These are phyloP conservation scores for Hippocampus guttulatus DNA, from an alignment of 2,113 vertebrate species.

Conservation along the genomic window DNA sequence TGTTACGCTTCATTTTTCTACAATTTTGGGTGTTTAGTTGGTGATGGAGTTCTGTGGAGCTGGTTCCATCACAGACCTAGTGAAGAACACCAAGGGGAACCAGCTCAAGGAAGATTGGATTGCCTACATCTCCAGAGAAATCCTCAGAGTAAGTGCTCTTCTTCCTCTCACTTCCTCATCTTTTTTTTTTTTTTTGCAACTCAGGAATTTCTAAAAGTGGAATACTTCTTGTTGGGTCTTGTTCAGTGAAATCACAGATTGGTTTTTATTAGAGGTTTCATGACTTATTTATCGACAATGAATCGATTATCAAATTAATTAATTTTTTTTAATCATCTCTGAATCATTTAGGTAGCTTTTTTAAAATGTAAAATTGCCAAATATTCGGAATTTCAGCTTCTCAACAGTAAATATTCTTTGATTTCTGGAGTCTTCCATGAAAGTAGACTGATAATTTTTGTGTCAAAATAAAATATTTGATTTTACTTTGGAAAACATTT, in stretches of 20 bases:
- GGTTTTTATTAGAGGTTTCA: neutral
- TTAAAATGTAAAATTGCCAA: no score
- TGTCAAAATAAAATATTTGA: no score
- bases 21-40: slow-evolving; percentile 45
- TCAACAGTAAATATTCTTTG: no score
- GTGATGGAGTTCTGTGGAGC: slow-evolving; percentile 78
- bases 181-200: neutral
- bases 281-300: no score
- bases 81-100: slow-evolving; percentile 78
- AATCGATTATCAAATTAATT: no score
- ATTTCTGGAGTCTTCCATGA: no score
- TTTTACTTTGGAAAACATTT: no score
- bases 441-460: no score
- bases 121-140: slow-evolving; percentile 74
- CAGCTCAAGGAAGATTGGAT: slow-evolving; percentile 76
- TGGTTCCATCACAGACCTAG: slow-evolving; percentile 73
- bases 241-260: neutral
- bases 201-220: neutral
- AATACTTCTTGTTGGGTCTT: no score
- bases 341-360: no score
- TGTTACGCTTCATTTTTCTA: neutral
- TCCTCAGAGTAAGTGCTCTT: slow-evolving; percentile 63
- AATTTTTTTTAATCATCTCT: no score
- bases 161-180: neutral
- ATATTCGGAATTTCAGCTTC: no score